These are phyloP conservation scores for Thymelicus lineola DNA, from an alignment of 2,888 invertebrate species.

Conservation along the genomic window DNA sequence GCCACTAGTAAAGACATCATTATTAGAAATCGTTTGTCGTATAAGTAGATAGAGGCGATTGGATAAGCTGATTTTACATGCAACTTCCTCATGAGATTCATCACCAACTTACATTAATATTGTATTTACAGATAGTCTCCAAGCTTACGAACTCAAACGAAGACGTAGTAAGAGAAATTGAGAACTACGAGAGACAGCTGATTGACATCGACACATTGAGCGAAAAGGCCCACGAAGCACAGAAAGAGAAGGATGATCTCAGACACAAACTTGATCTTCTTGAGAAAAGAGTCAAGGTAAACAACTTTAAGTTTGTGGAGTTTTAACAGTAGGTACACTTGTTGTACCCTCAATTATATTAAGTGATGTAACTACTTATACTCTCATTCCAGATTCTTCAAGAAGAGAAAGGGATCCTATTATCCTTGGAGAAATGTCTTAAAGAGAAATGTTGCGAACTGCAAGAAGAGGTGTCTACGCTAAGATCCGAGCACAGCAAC, in stretches of 20 bases:
- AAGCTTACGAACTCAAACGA: constrained; percentile 87
- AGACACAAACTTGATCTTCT: constrained; percentile 88
- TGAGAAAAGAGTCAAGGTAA: constrained; percentile 89
- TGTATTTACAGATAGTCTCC: constrained; percentile 84
- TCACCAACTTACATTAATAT: neutral
- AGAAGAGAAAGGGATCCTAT: constrained; percentile 90
- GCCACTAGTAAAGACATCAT: too few species aligned
- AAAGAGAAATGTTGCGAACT: constrained; percentile 91
- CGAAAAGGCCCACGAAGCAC: constrained; percentile 88
- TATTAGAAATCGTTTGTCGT: too few species aligned
- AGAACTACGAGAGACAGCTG: constrained; percentile 90
- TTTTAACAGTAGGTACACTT: too few species aligned
- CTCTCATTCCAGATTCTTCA: constrained; percentile 86
- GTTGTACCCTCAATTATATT: too few species aligned
- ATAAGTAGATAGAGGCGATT: too few species aligned
- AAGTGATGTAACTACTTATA: too few species aligned
- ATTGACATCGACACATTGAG: constrained; percentile 92
- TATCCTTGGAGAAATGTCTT: constrained; percentile 89
- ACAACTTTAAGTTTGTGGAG: too few species aligned
- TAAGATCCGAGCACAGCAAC: constrained; percentile 83
- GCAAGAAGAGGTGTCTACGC: constrained; percentile 88
- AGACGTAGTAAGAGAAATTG: constrained; percentile 88
- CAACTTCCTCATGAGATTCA: too few species aligned
- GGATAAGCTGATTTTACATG: too few species aligned
- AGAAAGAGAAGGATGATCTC: constrained; percentile 87